Evolutionary conservation across 2,888 invertebrate species (phyloP).

Genomic region (Toxonevra muliebris): DNA sequence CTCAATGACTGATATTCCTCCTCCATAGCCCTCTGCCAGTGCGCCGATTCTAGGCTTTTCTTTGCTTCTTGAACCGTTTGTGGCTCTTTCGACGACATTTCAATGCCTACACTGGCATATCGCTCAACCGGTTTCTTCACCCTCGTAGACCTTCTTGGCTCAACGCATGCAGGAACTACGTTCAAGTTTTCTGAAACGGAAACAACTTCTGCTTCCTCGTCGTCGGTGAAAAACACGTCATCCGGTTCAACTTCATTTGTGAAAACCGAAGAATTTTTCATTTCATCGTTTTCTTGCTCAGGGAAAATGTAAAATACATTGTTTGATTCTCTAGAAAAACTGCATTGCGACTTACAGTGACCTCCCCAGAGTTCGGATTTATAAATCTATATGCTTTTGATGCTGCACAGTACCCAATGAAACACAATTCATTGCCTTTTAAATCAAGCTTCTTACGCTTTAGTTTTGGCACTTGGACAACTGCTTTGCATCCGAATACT

Average conservation of each 20-base stretch:
- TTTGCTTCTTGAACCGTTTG: slow-evolving; percentile 24
- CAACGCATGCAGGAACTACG: slow-evolving; percentile 9
- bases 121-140: slow-evolving; percentile 3
- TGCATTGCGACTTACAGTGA: slow-evolving; percentile 17
- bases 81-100: slow-evolving; percentile 12
- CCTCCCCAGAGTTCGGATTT: slow-evolving; percentile 13
- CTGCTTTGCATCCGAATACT: slow-evolving; percentile 23
- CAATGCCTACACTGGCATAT: slow-evolving; percentile 20
- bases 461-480: too few species aligned
- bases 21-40: slow-evolving; percentile 30
- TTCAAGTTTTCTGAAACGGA: slow-evolving; percentile 12
- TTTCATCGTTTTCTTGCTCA: too few species aligned
- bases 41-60: slow-evolving; percentile 17
- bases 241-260: too few species aligned
- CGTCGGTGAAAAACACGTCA: slow-evolving; percentile 11
- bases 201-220: slow-evolving; percentile 15
- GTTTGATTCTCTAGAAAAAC: slow-evolving; percentile 4
- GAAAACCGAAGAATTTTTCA: too few species aligned
- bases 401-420: slow-evolving; percentile 26
- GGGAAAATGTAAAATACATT: too few species aligned
- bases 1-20: slow-evolving; percentile 25
- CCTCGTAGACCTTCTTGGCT: slow-evolving; percentile 16
- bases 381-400: slow-evolving; percentile 32
- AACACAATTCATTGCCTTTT: too few species aligned
- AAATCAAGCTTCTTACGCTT: slow-evolving; percentile 28